A percentile compares a stretch with the other conserved stretches of the same genome.
These are phyloP conservation scores for Phortica okadai DNA, from an alignment of 2,888 invertebrate genomes.

Conservation along the genomic window DNA sequence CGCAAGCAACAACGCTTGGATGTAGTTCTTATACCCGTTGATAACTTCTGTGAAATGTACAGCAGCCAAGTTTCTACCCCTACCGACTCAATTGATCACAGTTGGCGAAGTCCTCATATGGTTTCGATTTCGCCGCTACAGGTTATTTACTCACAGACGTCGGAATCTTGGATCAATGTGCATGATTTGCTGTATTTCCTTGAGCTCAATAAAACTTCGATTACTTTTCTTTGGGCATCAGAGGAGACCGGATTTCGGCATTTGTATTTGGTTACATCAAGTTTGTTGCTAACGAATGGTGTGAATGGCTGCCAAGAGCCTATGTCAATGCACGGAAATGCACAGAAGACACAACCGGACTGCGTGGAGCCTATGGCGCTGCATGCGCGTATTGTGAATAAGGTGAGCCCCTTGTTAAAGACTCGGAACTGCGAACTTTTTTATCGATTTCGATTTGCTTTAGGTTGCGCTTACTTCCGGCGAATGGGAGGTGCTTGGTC, in stretches of 20 bases:
- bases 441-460: slow-evolving; percentile 43
- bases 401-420: slow-evolving; percentile 67
- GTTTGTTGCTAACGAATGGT: slow-evolving; percentile 69
- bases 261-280: slow-evolving; percentile 87
- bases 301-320: slow-evolving; percentile 77
- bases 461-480: slow-evolving; percentile 87
- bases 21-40: slow-evolving; percentile 87
- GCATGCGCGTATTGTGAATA: slow-evolving; percentile 82
- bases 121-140: slow-evolving; percentile 74
- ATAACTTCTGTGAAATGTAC: slow-evolving; percentile 81
- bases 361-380: slow-evolving; percentile 68
- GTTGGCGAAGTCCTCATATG: slow-evolving; percentile 75
- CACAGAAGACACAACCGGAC: slow-evolving; percentile 58
- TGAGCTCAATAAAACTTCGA: slow-evolving; percentile 75
- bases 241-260: slow-evolving; percentile 95
- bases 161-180: slow-evolving; percentile 95
- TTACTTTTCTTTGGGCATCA: slow-evolving; percentile 92
- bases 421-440: neutral
- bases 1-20: slow-evolving; percentile 91
- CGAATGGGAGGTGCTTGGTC: slow-evolving; percentile 94
- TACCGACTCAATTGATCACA: slow-evolving; percentile 72
- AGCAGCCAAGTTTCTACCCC: slow-evolving; percentile 77
- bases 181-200: slow-evolving; percentile 93
- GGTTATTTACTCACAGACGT: slow-evolving; percentile 77
- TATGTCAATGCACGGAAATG: slow-evolving; percentile 33